A percentile compares a stretch with the other conserved stretches of the same genome.
phyloP scores from a whole-genome alignment of 2,113 vertebrate species.

The Sorex fumeus region DNA sequence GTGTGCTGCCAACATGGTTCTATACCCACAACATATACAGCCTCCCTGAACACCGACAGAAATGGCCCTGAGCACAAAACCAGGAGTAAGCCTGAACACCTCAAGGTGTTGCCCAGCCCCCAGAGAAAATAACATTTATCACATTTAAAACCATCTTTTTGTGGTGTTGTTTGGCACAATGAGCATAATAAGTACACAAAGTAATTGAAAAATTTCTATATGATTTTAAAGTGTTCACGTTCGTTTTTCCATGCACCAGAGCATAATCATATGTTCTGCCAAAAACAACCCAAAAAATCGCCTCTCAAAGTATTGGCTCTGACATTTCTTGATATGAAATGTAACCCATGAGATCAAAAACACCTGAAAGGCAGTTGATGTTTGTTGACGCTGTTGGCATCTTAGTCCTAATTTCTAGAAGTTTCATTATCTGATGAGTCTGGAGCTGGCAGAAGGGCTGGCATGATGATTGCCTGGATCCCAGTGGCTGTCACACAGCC shows the following conservation, averaged over 20 bases:
- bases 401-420: not conserved
- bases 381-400: not conserved
- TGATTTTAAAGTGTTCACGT: not conserved
- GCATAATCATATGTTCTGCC: conserved; percentile 27
- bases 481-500: not conserved
- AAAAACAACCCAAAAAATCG: not conserved
- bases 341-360: not conserved
- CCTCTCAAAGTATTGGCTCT: not conserved
- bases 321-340: too few relatives aligned
- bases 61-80: too few relatives aligned
- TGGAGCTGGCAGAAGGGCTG: not conserved
- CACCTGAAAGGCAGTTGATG: not conserved
- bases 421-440: not conserved
- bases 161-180: not conserved
- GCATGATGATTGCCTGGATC: too few relatives aligned
- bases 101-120: too few relatives aligned
- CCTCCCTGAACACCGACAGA: too few relatives aligned
- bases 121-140: not conserved
- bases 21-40: too few relatives aligned
- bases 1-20: too few relatives aligned
- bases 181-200: not conserved
- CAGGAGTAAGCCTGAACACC: too few relatives aligned
- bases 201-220: conserved; percentile 30
- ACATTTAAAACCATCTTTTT: conserved; percentile 3
- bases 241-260: not conserved